A percentile compares a stretch with the other conserved stretches of the same genome.
Evolutionary conservation across 2,888 invertebrate species (phyloP).

Genomic region (Melanophora roralis): DNA sequence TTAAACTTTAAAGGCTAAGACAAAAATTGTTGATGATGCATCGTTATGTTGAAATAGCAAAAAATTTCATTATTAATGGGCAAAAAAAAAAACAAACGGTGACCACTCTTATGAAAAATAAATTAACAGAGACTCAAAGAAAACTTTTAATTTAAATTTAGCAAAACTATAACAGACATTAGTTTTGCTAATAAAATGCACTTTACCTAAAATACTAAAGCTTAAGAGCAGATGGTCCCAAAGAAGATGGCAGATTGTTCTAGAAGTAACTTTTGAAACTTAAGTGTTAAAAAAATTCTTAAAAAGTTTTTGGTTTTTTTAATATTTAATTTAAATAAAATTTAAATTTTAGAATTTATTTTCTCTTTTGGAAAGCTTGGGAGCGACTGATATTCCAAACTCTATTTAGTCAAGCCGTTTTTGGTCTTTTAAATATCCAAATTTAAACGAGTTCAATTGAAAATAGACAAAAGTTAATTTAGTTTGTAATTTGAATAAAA

Average conservation of each 20-base stretch:
- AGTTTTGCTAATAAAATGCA: not conserved
- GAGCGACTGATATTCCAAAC: too few species aligned
- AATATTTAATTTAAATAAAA: too few species aligned
- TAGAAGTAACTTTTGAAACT: too few species aligned
- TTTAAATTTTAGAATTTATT: too few species aligned
- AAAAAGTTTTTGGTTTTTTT: too few species aligned
- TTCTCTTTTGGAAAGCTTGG: too few species aligned
- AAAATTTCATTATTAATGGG: slow-evolving; percentile 42
- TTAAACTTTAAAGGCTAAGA: not conserved
- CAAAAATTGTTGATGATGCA: slow-evolving; percentile 38
- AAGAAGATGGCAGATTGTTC: too few species aligned
- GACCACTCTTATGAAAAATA: not conserved
- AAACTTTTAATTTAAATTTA: slow-evolving; percentile 41
- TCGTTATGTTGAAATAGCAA: slow-evolving; percentile 52
- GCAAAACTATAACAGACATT: not conserved
- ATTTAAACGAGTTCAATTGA: not conserved
- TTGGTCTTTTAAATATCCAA: not conserved
- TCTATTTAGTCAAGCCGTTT: not conserved
- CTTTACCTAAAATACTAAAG: not conserved
- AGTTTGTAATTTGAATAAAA: slow-evolving; percentile 22
- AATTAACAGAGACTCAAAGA: not conserved
- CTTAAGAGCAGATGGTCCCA: not conserved
- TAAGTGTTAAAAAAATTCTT: too few species aligned
- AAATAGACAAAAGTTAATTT: slow-evolving; percentile 15
- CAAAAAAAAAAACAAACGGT: not conserved